Evolutionary conservation across 2,888 invertebrate species (phyloP), one percentile per base, ranked within the genome.

Genomic region (Rhimphoctona megacephalus): DNA sequence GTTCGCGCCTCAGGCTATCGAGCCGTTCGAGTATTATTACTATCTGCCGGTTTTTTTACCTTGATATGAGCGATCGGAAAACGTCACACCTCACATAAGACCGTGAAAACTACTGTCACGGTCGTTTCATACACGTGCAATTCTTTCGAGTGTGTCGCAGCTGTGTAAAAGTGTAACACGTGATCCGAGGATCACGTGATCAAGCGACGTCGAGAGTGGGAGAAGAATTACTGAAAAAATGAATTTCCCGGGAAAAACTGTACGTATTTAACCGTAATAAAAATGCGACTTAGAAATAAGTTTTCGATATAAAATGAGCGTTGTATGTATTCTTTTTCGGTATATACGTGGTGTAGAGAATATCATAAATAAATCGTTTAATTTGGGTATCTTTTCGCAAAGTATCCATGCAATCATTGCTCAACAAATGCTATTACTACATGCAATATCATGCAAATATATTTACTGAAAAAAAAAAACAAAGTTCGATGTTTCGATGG

Each of bases 41-140:
- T 86, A 86, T 83, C 78, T 78, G 84, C 86, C 86, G 81, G 83
- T 83, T 86, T 83, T 76, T 81, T 77, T 11, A 76, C 49, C 57
- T 77, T 36, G 72, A 86, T 61, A 70, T 49, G 52, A 46, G 74
- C 76, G 80, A 83, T 81, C 80, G 81, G 57, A 67, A 78, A 66
- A 61, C 54, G 49, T 72, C 46, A 46, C 57, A 39, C 46, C 66
- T 64, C 39, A 43, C 57, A 70, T 52, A 70, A 25, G 61, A 64
- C 43, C 64, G 25, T 43, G 43, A 49, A 22, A 43, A 52, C 33
- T 57, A 67, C 52, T 30, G 73, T 81, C 77, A 81, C 67, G 85
- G 73, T 85, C 81, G 72, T 33, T 57, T 36, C 70, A 77, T n/a
- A 70, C 67, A 61, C 39, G 74, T 39, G 43, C 11, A 22, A 14